Percentiles rank a stretch among this genome's conserved stretches.
phyloP scores from a whole-genome alignment of 2,797 vertebrate genomes.

The Alcedo quadribrachys region DNA sequence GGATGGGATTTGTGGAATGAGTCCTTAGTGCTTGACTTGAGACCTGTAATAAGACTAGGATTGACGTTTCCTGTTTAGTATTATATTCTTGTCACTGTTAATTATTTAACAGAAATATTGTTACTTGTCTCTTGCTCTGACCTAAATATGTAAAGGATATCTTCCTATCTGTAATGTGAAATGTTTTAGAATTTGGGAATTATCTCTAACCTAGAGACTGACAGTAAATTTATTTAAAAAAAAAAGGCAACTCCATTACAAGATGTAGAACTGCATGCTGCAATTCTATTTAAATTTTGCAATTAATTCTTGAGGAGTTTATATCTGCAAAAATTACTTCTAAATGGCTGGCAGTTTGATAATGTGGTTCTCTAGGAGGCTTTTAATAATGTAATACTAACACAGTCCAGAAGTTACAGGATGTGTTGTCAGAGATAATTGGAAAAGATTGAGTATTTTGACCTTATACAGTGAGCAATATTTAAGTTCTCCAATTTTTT shows the following conservation, averaged over 20 bases:
- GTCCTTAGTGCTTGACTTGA: not conserved
- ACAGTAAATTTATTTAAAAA: not conserved
- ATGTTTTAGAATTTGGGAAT: not conserved
- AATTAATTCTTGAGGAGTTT: not conserved
- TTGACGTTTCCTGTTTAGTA: not conserved
- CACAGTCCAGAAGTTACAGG: not conserved
- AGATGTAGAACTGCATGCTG: not conserved
- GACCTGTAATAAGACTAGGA: not conserved
- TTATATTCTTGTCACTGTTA: not conserved
- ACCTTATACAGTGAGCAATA: not conserved
- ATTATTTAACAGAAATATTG: not conserved
- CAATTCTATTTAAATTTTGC: not conserved
- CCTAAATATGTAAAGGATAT: not conserved
- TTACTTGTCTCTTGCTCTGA: not conserved
- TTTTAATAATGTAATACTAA: not conserved
- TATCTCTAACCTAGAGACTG: not conserved
- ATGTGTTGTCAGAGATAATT: not conserved
- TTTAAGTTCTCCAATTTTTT: not conserved
- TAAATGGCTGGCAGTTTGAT: not conserved
- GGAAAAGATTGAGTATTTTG: not conserved
- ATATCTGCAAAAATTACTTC: not conserved
- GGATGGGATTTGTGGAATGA: not conserved
- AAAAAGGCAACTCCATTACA: not conserved
- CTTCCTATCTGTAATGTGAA: not conserved
- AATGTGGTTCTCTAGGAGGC: not conserved